Percentiles rank a stretch among this genome's conserved stretches.
phyloP scores from a whole-genome alignment of 2,113 vertebrate species.

The Callaeas wilsoni region DNA sequence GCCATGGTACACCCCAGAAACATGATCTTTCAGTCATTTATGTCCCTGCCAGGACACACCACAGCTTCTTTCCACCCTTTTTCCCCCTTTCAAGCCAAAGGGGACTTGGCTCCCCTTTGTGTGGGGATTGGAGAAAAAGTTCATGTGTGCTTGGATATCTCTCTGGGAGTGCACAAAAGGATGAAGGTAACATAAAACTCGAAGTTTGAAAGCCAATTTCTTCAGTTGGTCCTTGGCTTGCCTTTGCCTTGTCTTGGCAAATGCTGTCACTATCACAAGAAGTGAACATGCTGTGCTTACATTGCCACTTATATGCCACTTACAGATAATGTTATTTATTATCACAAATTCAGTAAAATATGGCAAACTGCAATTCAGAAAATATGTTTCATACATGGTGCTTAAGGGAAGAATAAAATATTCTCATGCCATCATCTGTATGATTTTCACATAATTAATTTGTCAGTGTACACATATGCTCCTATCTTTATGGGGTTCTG shows the following conservation, averaged over 20 bases:
- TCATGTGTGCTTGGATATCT: not conserved
- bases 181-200: not conserved
- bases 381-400: not conserved
- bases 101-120: not conserved
- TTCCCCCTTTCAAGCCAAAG: too few species aligned
- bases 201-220: not conserved
- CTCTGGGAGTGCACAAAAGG: not conserved
- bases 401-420: not conserved
- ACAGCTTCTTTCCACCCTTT: not conserved
- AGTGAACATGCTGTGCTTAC: not conserved
- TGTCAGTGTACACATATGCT: not conserved
- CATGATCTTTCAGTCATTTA: not conserved
- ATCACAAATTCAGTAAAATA: slow-evolving; percentile 5
- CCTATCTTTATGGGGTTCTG: not conserved
- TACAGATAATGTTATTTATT: not conserved
- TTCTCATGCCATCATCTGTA: not conserved
- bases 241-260: not conserved
- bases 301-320: not conserved
- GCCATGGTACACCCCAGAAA: not conserved
- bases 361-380: slow-evolving; percentile 6
- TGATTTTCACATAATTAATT: not conserved
- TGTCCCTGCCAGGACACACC: not conserved
- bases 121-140: not conserved
- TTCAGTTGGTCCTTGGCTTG: not conserved
- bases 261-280: not conserved